Conservation (phyloP, 1,140 invertebrate species). For the Drosophila ambigua region DNA sequence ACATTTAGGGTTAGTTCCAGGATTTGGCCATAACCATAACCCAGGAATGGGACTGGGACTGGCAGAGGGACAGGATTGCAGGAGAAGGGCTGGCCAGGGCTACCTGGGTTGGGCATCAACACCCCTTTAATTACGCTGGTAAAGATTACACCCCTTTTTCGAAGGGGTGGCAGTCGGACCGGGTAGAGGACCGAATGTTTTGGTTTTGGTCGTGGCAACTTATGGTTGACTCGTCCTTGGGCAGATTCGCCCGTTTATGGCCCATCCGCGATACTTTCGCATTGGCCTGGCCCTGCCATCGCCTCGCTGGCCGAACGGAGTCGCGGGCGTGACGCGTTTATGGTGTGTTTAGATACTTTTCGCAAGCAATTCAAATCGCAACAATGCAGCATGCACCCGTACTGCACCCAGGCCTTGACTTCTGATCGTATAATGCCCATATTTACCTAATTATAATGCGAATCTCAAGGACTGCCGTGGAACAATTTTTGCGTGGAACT, state of each 20-base stretch:
- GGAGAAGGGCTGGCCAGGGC: slow-evolving; percentile 1
- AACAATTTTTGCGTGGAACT: slow-evolving; percentile 60
- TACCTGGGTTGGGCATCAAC: slow-evolving; percentile 31
- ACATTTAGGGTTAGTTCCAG: slow-evolving; percentile 57
- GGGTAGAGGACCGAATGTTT: slow-evolving; percentile 39
- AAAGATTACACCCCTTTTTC: slow-evolving; percentile 82
- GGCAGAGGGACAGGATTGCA: background rate
- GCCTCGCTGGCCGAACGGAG: slow-evolving; percentile 1
- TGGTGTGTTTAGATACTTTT: slow-evolving; percentile 81
- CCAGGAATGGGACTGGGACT: too few relatives aligned
- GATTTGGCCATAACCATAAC: background rate
- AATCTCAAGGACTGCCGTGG: slow-evolving; percentile 64
- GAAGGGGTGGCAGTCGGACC: slow-evolving; percentile 3
- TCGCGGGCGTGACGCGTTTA: slow-evolving; percentile 79
- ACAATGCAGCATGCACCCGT: slow-evolving; percentile 74
- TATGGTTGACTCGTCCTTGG: slow-evolving; percentile 61
- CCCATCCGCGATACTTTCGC: slow-evolving; percentile 10
- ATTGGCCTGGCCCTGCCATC: background rate
- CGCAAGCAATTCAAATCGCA: slow-evolving; percentile 74
- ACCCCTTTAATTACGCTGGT: slow-evolving; percentile 79
- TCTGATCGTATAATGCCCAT: slow-evolving; percentile 40
- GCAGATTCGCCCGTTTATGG: slow-evolving; percentile 31
- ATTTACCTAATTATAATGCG: slow-evolving; percentile 73
- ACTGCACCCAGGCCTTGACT: slow-evolving; percentile 62
- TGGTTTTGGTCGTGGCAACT: slow-evolving; percentile 60